phyloP scores from a whole-genome alignment of 2,797 vertebrate genomes.

The Aldrovandia affinis region DNA sequence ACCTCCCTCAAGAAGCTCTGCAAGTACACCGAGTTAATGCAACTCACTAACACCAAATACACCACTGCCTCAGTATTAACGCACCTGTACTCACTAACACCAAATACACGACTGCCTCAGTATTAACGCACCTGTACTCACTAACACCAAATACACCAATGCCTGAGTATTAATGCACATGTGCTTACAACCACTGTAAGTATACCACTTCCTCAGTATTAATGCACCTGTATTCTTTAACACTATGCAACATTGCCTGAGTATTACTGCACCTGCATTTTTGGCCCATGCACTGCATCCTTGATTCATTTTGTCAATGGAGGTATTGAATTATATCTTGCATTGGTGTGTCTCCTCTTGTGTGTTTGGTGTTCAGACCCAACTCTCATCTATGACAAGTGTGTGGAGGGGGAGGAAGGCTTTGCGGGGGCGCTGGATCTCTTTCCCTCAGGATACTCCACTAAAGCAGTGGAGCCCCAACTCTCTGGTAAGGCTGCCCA shows the following conservation, averaged over 20 bases:
- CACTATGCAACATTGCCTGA: not conserved
- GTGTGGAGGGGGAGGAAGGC: conserved; percentile 86
- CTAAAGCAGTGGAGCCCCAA: conserved; percentile 88
- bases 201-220: conserved; percentile 38
- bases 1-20: conserved; percentile 96
- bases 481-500: conserved; percentile 82
- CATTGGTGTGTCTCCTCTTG: not conserved
- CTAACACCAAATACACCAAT: too few relatives aligned
- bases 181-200: conserved; percentile 93
- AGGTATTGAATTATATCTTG: not conserved
- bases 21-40: too few relatives aligned
- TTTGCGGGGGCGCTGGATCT: conserved; percentile 86
- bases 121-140: too few relatives aligned
- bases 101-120: not conserved
- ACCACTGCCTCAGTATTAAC: not conserved
- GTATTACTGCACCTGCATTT: not conserved
- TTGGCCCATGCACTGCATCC: too few relatives aligned
- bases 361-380: conserved; percentile 77
- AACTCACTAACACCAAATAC: too few relatives aligned
- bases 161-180: not conserved
- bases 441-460: conserved; percentile 85
- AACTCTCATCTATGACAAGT: conserved; percentile 91
- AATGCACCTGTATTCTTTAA: not conserved
- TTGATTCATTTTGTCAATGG: not conserved
- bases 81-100: too few relatives aligned